Base-by-base conservation (phyloP, 2,888 invertebrate genomes). In the Bombyx huttoni region DNA sequence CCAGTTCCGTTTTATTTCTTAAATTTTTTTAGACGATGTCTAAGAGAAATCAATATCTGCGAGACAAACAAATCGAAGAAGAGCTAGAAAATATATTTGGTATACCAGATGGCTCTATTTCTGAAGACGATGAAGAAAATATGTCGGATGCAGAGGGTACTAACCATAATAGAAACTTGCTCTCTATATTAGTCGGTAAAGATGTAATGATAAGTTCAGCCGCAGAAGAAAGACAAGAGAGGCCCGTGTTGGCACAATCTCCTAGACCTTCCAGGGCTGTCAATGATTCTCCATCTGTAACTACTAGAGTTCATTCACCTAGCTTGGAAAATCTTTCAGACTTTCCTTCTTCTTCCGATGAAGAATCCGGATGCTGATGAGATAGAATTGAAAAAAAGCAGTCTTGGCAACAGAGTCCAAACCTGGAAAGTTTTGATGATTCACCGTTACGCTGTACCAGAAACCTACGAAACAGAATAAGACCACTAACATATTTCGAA, bases 331-430 rank as follows among this genome's bases (percentile, higher is more conserved):
- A 51, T 49, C 45, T 55, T 57, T 57, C 55, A 55, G 57, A 57
- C 52, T 57, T 53, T n/a, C n/a, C n/a, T 54, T 53, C 53, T 49
- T 56, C 54, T 35, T 56, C 54, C 13, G 56, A 56, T 53, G 56
- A 56, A 47, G 52, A 54, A 52, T 54, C n/a, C 56, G 8, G 56
- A 56, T 50, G 48, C 47, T 49, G 52, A 54, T 52, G 52, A 52
- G 48, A 49, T 51, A 40, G 24, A 56, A 52, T 55, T 51, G 50
- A n/a, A n/a, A 55, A 57, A 51, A 53, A 53, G 50, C 50, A 54
- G 40, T 47, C 33, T 55, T 55, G 55, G 55, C 46, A 51, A 53
- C 51, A 50, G 14, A 55, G 51, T 53, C 49, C 48, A 8, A 51
- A 52, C 45, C 8, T 53, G 47, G 55, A 51, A 51, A 49, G 24